phyloP scores from a whole-genome alignment of 2,113 vertebrate genomes.

The Coreoperca whiteheadi region DNA sequence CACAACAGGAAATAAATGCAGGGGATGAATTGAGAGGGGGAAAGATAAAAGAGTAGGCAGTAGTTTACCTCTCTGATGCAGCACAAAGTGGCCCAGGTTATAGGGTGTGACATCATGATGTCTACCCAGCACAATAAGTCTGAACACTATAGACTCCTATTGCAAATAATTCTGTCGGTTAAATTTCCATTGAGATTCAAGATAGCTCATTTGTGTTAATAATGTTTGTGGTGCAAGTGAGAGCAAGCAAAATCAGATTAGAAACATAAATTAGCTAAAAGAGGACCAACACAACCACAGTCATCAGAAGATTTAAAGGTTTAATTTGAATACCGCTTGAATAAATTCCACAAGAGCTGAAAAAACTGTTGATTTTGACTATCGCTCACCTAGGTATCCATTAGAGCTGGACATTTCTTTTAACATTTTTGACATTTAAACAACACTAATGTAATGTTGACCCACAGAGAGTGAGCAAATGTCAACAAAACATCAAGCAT shows the following conservation, averaged over 20 bases:
- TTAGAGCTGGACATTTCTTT: background rate
- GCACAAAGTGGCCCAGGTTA: background rate
- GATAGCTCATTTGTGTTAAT: conserved; percentile 3
- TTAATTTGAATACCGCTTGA: background rate
- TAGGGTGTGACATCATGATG: background rate
- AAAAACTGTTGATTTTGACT: background rate
- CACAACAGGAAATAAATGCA: background rate
- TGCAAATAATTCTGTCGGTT: background rate
- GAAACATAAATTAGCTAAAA: conserved; percentile 5
- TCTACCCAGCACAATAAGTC: background rate
- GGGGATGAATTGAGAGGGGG: background rate
- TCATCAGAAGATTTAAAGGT: background rate
- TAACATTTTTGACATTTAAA: conserved; percentile 15
- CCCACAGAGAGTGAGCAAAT: background rate
- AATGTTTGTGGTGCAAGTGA: background rate
- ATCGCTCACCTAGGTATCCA: background rate
- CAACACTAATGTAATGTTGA: background rate
- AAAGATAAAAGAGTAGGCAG: background rate
- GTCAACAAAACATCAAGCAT: background rate
- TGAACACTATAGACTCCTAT: background rate
- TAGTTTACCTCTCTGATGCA: conserved; percentile 2
- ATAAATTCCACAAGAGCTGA: background rate
- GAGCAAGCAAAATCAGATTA: background rate
- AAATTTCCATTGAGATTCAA: background rate
- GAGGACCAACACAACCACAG: background rate